Base-by-base conservation (phyloP, 1,140 invertebrate genomes). In the Manduca sexta region DNA sequence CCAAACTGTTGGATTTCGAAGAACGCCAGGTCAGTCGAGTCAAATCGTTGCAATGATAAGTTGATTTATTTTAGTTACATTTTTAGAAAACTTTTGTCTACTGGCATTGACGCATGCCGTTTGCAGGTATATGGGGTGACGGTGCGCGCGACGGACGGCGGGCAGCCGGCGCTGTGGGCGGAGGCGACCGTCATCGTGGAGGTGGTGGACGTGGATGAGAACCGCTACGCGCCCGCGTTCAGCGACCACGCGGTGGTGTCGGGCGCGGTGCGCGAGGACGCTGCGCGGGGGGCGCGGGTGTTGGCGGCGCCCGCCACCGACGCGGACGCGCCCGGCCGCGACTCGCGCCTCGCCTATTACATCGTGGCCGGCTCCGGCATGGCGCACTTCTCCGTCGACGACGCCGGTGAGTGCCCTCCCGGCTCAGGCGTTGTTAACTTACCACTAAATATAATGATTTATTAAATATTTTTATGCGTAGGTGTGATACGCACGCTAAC, bases 171-270 rank as follows among this genome's bases (percentile, higher is more conserved):
- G 0, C 77, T 95, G 31, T 91, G 89, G 15, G 90, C 93, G 0
- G 92, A 95, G 60, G 91, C 92, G 29, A 91, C 91, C 35, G 87
- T 95, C 13, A 90, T 94, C 11, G 91, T 99, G 4, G 94, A 98
- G 74, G 91, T 99, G 15, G 91, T 95, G 35, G 96, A 98, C 85
- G 96, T 98, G 8, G 96, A 98, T 74, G 95, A 98, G 2, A 57
- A 57, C 45, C 21, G 18, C 49, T 90, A 93, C 69, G 85, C 95
- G 16, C 97, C 97, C 0, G 83, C 90, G 31, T 99, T 99, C 77
- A 88, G 90, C 15, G 95, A 96, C 75, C 93, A 93, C 12, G 64
- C 94, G 12, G 68, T 96, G 26, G 86, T 92, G 5, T 86, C 88
- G 17, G 91, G 92, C 26, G 88, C 84, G 54, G 91, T 97, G 41